Evolutionary conservation across 2,888 invertebrate genomes (phyloP), one percentile per base, ranked within the genome.

Genomic region (Caenorhabditis japonica): DNA sequence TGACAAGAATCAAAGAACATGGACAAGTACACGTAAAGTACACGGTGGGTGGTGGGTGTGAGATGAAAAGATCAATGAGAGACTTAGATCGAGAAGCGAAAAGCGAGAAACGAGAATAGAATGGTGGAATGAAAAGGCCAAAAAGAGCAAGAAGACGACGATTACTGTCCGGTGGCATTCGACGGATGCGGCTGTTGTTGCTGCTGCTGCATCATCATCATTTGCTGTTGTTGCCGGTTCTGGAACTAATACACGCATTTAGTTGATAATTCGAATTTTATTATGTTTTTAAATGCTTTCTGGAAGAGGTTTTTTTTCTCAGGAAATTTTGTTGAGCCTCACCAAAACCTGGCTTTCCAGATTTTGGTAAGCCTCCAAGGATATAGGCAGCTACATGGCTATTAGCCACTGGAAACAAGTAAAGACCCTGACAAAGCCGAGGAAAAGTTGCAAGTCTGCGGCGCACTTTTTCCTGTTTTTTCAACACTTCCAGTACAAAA

Each of bases 221-320:
- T 59, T 58, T 64, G 64, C 25, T 46, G 38, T 15, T 53, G 46
- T 49, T 70, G 71, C 3, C 71, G 72, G 30, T 66, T 72, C 36
- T 72, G 55, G 33, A 64, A 64, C 49, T 64, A 49, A 43, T 49
- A 34, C 13, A 44, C 8, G 13, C 25, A 15, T 41, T 4, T 10
- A 10, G 17, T 21, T 12, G 43, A 23, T 39, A 39, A 4, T 17
- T 39, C 12, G 21, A 23, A 46, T 12, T 56, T 19, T 19, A 49
- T 8, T 23, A 7, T n/a, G 12, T 38, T 13, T 21, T 2, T n/a
- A 4, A 39, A 5, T n/a, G n/a, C n/a, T n/a, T n/a, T n/a, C n/a
- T n/a, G n/a, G n/a, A n/a, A n/a, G n/a, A n/a, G n/a, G n/a, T n/a
- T n/a, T n/a, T n/a, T n/a, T n/a, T n/a, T n/a, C n/a, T n/a, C n/a